Conservation (phyloP, 2,888 invertebrate genomes). For the Microctonus hyperodae region DNA sequence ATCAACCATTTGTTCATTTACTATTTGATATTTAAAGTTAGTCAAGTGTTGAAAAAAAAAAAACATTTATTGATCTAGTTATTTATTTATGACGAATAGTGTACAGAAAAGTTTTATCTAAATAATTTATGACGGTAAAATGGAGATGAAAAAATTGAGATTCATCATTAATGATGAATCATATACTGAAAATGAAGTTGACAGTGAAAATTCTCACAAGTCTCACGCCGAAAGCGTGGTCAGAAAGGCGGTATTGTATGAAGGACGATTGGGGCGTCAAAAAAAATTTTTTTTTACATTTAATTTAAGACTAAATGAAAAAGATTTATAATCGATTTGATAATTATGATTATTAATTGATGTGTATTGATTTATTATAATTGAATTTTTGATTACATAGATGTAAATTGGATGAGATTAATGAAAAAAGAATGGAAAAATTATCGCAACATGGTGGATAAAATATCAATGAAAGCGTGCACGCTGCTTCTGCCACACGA, state of each 20-base stretch:
- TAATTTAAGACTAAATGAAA: not conserved
- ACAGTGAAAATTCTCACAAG: conserved; percentile 52
- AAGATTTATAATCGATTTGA: not conserved
- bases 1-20: not conserved
- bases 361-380: not conserved
- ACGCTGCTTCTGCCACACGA: conserved; percentile 9
- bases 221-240: conserved; percentile 48
- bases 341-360: not conserved
- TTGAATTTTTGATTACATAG: not conserved
- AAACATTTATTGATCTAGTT: too few relatives aligned
- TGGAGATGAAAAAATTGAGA: not conserved
- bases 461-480: conserved; percentile 22
- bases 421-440: not conserved
- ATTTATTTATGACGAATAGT: not conserved
- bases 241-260: conserved; percentile 11
- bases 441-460: conserved; percentile 20
- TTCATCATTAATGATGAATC: conserved; percentile 17
- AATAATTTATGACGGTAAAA: conserved; percentile 3
- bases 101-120: not conserved
- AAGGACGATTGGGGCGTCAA: not conserved
- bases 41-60: not conserved
- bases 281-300: not conserved
- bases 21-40: conserved; percentile 11
- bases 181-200: conserved; percentile 33
- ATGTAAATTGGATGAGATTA: not conserved